Conservation (phyloP, 2,888 invertebrate species). For the Epistrophe eligans region DNA sequence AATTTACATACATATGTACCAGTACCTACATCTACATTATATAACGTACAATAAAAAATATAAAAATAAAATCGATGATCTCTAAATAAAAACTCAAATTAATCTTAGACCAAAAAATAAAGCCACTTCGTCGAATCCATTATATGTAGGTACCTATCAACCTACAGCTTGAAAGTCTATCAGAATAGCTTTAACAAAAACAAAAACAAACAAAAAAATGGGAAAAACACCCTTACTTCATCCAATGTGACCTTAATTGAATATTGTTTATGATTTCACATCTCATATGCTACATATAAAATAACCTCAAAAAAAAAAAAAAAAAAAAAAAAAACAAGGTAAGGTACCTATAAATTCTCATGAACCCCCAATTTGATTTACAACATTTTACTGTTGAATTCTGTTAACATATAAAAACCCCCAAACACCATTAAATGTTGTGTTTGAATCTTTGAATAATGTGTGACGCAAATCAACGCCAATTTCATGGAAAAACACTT, state of each 20-base stretch:
- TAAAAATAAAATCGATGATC: slow-evolving; percentile 1
- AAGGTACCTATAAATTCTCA: background rate
- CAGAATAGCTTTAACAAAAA: background rate
- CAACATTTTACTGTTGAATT: slow-evolving; percentile 20
- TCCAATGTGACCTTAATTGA: background rate
- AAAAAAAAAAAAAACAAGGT: background rate
- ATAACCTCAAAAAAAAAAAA: background rate
- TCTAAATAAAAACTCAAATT: background rate
- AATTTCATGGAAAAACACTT: slow-evolving; percentile 36
- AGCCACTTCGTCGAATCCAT: background rate
- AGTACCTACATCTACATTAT: background rate
- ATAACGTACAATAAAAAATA: background rate
- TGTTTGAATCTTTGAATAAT: slow-evolving; percentile 17
- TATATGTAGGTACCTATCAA: background rate
- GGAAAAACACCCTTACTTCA: background rate
- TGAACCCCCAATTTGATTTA: slow-evolving; percentile 6
- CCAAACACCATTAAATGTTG: slow-evolving; percentile 1
- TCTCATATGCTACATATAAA: background rate
- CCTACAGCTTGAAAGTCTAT: slow-evolving; percentile 1
- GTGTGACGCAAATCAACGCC: slow-evolving; percentile 27
- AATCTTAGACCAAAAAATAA: slow-evolving; percentile 2
- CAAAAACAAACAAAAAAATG: background rate
- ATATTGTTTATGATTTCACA: slow-evolving; percentile 14
- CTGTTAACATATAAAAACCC: background rate
- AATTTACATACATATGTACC: background rate